Base-by-base conservation (phyloP, 1,140 invertebrate species). In the Micrasema longulum region DNA sequence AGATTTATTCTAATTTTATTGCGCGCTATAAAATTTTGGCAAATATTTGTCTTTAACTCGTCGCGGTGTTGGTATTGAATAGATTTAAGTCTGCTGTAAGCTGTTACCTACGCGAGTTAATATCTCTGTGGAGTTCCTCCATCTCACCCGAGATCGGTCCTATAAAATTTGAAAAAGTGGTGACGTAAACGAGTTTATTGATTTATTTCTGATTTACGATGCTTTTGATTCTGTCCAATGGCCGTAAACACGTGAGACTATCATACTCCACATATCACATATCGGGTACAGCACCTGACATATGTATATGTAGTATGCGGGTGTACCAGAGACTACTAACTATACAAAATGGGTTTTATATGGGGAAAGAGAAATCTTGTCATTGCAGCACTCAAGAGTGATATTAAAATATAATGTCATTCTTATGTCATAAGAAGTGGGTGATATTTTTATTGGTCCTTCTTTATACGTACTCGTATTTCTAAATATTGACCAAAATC, bases 1-100 rank as follows among this genome's bases (percentile, higher is more conserved):
- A 45, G 60, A 45, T 64, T 64, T 64, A 64, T 64, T 64, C 23
- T 45, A 45, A 64, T 64, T 64, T 64, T 64, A 64, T 47, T 12
- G 26, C 22, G 23, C 18, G 41, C 31, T 18, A 11, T 64, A 64
- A 64, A 64, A 64, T 47, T 31, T 60, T 64, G 60, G 60, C 60
- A 47, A 64, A 47, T 64, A 64, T 64, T 64, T 26, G 60, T 64
- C 31, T 26, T 64, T 10, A 38, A 38, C 36, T 31, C 55, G 41
- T 16, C 41, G 55, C 55, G 55, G 55, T n/a, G n/a, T n/a, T n/a
- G 36, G 16, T 60, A 38, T 60, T 38, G 14, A 14, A 41, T 60
- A 14, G 12, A 23, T 16, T 48, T 11, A 48, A 35, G 26, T 53
- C 23, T 55, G 26, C 22, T 43, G 36, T 53, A 18, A 36, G 53